Evolutionary conservation across 2,888 invertebrate genomes (phyloP).

Genomic region (Mythimna loreyi): DNA sequence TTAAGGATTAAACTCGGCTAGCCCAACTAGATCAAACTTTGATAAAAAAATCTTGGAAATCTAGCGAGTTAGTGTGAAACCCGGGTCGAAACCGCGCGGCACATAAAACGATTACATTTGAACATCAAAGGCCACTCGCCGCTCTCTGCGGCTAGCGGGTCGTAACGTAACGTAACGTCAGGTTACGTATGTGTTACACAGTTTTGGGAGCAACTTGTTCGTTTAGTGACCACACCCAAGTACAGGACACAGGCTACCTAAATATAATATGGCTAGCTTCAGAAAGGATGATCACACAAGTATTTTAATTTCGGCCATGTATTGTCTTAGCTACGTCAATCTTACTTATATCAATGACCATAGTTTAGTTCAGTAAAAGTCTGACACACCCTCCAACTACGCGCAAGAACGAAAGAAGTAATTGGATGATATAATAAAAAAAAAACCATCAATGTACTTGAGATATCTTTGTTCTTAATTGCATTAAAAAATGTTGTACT

Average conservation of each 20-base stretch:
- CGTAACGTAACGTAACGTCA: conserved; percentile 18
- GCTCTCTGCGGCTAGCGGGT: conserved; percentile 26
- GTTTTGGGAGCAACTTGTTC: not conserved
- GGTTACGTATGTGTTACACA: conserved; percentile 6
- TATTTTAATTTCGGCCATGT: not conserved
- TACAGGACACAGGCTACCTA: not conserved
- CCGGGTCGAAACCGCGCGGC: conserved; percentile 45
- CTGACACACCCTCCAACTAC: no score
- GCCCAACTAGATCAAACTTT: conserved; percentile 35
- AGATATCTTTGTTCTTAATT: no score
- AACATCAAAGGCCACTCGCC: conserved; percentile 53
- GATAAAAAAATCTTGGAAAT: conserved; percentile 50
- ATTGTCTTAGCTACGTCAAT: no score
- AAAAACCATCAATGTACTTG: no score
- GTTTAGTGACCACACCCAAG: conserved; percentile 12
- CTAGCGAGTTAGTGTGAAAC: conserved; percentile 40
- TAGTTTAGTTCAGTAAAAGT: no score
- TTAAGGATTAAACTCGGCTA: conserved; percentile 5
- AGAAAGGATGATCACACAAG: not conserved
- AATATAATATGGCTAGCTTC: conserved; percentile 15
- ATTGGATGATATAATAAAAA: no score
- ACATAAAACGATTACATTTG: conserved; percentile 55
- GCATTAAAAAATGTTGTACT: no score
- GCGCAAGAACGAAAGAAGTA: no score
- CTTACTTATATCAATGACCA: no score